A percentile compares a stretch with the other conserved stretches of the same genome.
Conservation (phyloP, 2,113 vertebrate species). For the Glaucomys volans region DNA sequence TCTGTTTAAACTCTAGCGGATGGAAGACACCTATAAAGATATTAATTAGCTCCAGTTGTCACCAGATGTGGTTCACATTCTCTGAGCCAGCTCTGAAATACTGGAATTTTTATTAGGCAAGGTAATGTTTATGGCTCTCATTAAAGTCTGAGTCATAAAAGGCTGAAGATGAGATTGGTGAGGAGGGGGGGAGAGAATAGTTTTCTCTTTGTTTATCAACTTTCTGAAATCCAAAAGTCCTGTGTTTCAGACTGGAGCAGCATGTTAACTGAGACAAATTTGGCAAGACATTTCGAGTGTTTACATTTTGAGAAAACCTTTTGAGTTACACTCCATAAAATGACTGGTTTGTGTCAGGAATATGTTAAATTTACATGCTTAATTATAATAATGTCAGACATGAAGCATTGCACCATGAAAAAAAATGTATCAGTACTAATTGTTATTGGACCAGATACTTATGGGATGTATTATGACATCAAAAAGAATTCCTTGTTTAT, state of each 20-base stretch:
- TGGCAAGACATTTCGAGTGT: background rate
- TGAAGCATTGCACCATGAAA: background rate
- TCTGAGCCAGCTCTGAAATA: conserved; percentile 83
- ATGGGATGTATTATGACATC: background rate
- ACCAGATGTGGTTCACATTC: conserved; percentile 86
- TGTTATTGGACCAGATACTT: conserved; percentile 23
- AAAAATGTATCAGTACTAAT: conserved; percentile 36
- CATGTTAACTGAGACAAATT: background rate
- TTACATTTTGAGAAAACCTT: conserved; percentile 18
- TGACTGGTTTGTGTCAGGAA: conserved; percentile 66
- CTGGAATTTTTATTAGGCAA: conserved; percentile 88
- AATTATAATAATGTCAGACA: conserved; percentile 56
- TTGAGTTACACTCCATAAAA: background rate
- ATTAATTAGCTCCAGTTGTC: conserved; percentile 91
- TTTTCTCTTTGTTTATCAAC: conserved; percentile 74
- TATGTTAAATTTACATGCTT: conserved; percentile 48
- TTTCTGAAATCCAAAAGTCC: conserved; percentile 38
- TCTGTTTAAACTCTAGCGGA: conserved; percentile 85
- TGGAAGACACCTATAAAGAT: conserved; percentile 90
- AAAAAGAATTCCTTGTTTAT: conserved; percentile 39
- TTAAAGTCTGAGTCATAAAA: conserved; percentile 87
- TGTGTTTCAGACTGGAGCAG: background rate
- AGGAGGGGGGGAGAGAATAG: background rate
- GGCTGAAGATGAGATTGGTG: conserved; percentile 62
- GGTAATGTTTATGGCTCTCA: conserved; percentile 89